These are phyloP conservation scores for Noturus placidus DNA, from an alignment of 2,113 vertebrate genomes.

Conservation along the genomic window DNA sequence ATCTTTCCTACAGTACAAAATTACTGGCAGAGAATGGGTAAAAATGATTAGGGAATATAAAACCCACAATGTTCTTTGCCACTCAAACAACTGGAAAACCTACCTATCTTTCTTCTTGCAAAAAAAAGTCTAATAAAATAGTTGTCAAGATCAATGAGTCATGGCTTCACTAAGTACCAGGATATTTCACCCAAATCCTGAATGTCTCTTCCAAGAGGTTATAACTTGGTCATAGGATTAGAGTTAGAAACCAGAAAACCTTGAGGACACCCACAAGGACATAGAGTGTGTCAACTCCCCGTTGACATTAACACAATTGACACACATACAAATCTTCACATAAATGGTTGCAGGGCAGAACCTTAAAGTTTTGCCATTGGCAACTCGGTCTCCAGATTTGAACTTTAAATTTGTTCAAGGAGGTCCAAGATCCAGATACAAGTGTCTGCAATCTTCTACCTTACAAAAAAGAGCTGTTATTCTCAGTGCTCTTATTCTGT, in stretches of 20 bases:
- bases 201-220: neutral
- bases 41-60: neutral
- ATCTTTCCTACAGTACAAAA: neutral
- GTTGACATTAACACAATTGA: neutral
- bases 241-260: neutral
- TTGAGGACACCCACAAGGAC: neutral
- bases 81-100: neutral
- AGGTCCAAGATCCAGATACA: neutral
- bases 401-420: neutral
- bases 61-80: neutral
- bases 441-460: neutral
- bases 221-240: neutral
- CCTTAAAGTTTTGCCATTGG: neutral
- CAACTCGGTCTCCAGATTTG: neutral
- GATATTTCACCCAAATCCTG: neutral
- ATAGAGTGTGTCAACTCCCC: neutral
- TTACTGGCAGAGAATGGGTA: neutral
- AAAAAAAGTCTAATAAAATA: neutral
- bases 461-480: neutral
- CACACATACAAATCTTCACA: neutral
- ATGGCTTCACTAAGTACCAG: neutral
- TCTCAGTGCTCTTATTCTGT: neutral
- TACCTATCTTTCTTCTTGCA: neutral
- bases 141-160: neutral
- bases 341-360: neutral